A percentile compares a stretch with the other conserved stretches of the same genome.
These are phyloP conservation scores for Dexiosoma caninum DNA, from an alignment of 2,888 invertebrate species.

Conservation along the genomic window DNA sequence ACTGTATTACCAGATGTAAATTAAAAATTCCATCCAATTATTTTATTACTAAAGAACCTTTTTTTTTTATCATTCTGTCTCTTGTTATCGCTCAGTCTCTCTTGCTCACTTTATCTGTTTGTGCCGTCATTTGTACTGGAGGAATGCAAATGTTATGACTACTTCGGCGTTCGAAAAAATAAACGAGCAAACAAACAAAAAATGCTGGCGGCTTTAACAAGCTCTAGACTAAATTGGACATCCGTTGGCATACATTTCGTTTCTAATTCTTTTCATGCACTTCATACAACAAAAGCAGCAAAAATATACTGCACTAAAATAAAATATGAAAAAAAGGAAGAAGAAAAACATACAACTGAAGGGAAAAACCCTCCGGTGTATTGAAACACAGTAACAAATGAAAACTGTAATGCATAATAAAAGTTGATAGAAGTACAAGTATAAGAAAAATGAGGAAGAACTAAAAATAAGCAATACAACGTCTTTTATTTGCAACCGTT, in stretches of 20 bases:
- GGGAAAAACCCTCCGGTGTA: conserved; percentile 26
- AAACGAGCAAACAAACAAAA: conserved; percentile 37
- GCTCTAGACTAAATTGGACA: conserved; percentile 63
- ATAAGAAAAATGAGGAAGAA: conserved; percentile 14
- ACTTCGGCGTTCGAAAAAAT: conserved; percentile 24
- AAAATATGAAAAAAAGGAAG: neutral
- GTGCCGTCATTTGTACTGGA: neutral
- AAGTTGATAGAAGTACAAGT: neutral
- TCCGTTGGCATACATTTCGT: conserved; percentile 57
- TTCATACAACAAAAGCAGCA: conserved; percentile 32
- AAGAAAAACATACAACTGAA: conserved; percentile 17
- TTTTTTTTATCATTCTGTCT: neutral
- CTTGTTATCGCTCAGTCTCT: neutral
- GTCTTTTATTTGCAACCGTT: conserved; percentile 5
- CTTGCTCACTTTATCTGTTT: neutral
- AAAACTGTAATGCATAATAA: neutral
- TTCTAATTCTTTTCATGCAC: conserved; percentile 29
- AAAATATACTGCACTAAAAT: conserved; percentile 1
- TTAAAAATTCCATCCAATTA: conserved; percentile 1
- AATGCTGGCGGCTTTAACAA: conserved; percentile 47
- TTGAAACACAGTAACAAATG: conserved; percentile 36
- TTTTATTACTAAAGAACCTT: neutral
- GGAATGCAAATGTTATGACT: conserved; percentile 7
- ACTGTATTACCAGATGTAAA: neutral
- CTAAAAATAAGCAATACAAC: conserved; percentile 33